Percentiles rank a stretch among this genome's conserved stretches.
phyloP scores from a whole-genome alignment of 1,140 invertebrate species.

The Saccostrea glomerata region DNA sequence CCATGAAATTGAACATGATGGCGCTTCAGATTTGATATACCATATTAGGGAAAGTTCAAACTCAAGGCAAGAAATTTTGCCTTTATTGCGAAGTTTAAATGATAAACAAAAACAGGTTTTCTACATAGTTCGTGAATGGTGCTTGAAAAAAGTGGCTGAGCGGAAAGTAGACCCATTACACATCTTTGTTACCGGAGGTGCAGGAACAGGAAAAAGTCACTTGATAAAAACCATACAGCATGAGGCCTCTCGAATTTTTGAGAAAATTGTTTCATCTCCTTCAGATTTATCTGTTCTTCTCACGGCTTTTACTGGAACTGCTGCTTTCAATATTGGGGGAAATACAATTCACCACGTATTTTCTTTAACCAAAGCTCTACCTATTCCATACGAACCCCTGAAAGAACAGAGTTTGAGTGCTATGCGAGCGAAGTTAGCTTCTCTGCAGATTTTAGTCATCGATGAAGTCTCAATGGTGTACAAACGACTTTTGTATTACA shows the following conservation, averaged over 20 bases:
- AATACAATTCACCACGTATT: no score
- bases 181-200: neutral
- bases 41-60: neutral
- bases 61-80: neutral
- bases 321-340: no score
- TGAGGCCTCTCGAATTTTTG: conserved; percentile 30
- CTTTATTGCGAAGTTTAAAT: neutral
- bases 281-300: conserved; percentile 49
- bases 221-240: conserved; percentile 1
- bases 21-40: neutral
- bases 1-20: neutral
- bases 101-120: conserved; percentile 41
- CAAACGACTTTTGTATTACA: no score
- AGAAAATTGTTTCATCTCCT: neutral
- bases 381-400: neutral
- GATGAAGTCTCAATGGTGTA: neutral
- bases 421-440: no score
- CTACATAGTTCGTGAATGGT: conserved; percentile 34
- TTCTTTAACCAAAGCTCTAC: conserved; percentile 12
- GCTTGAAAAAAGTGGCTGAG: neutral
- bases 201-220: no score
- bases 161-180: conserved; percentile 10
- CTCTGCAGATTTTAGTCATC: neutral
- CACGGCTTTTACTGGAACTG: conserved; percentile 45
- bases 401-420: no score